These are phyloP conservation scores for Clarias pachynema DNA, from an alignment of 2,797 vertebrate species.

Conservation along the genomic window DNA sequence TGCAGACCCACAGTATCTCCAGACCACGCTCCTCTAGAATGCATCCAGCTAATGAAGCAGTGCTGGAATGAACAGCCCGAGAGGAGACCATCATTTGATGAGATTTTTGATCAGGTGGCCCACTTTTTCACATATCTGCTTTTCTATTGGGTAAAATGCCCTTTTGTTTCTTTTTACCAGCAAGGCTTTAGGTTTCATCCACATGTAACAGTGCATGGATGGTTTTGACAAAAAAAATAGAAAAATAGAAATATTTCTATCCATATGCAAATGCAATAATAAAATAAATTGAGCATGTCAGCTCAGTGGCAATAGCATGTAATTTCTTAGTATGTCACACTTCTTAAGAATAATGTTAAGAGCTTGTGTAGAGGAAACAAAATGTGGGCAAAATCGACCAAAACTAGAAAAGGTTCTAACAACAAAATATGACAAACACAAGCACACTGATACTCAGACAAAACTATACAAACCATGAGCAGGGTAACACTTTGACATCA, in stretches of 20 bases:
- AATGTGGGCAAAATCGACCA: background rate
- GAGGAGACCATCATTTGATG: conserved; percentile 80
- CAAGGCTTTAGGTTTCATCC: too few species aligned
- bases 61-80: conserved; percentile 88
- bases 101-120: conserved; percentile 85
- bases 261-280: background rate
- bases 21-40: conserved; percentile 82
- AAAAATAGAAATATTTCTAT: background rate
- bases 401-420: background rate
- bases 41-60: conserved; percentile 89
- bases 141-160: background rate
- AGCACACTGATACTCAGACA: background rate
- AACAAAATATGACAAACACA: background rate
- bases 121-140: background rate
- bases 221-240: too few species aligned
- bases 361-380: background rate
- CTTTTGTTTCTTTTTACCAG: too few species aligned
- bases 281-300: background rate
- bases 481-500: background rate
- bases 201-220: background rate
- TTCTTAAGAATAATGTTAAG: background rate
- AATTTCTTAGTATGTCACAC: background rate
- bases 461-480: background rate
- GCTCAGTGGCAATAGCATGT: background rate
- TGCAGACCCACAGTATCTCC: conserved; percentile 81